Base-by-base conservation (phyloP, 2,113 vertebrate species). In the Marcusenius ussheri region DNA sequence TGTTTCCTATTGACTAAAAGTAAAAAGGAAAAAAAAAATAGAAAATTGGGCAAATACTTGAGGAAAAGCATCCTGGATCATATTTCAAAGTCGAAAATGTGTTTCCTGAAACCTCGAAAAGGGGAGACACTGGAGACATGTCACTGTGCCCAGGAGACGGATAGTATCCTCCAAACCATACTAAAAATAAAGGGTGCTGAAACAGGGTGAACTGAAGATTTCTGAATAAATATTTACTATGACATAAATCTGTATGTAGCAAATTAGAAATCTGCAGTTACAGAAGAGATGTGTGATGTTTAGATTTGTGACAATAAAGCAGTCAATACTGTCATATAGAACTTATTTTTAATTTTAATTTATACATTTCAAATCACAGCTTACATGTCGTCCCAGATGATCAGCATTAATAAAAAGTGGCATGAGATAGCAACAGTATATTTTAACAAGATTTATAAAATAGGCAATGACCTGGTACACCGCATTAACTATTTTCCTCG, bases 21-120 rank as follows among this genome's bases (percentile, higher is more conserved):
- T 49, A 77, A 27, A 87, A 49, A 83, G 58, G 15, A 47, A 24
- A 86, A 91, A 88, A 93, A n/a, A 90, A n/a, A 90, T 2, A 31
- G n/a, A 0, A 58, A 17, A 51, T 89, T 80, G 88, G 66, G 21
- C 56, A 24, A 46, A 89, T 7, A 39, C 46, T 70, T 66, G 46
- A 66, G 46, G 42, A 27, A 49, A 50, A 31, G 47, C 21, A 35
- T 56, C 27, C 70, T 11, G 47, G 88, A 27, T 89, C 49, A 83
- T 31, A 50, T 83, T 83, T 89, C 74, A 56, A 89, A 89, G 49
- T 15, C n/a, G 24, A 89, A 56, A 47, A 47, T 10, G 3, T 46
- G 24, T 49, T 39, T 39, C 47, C 50, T 87, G 46, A 50, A 89
- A 21, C 70, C 49, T 21, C 19, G 35, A 35, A 7, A 62, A 24